Conservation (phyloP, 2,797 vertebrate genomes). For the Anniella stebbinsi region DNA sequence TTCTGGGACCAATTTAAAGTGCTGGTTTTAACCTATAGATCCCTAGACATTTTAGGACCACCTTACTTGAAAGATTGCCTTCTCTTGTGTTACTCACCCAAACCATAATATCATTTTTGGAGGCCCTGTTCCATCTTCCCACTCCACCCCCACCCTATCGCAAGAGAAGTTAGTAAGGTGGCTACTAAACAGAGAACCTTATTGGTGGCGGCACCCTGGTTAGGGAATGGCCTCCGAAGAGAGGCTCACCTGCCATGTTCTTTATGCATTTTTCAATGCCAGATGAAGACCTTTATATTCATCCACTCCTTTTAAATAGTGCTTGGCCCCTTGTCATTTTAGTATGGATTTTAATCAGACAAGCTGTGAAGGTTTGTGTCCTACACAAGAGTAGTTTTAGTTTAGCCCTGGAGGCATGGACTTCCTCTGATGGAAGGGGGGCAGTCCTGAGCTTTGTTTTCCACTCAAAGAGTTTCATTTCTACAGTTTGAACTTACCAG, state of each 20-base stretch:
- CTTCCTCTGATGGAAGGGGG: no score
- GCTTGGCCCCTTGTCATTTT: neutral
- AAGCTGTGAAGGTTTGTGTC: no score
- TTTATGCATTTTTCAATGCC: neutral
- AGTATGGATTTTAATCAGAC: neutral
- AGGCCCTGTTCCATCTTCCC: fast-evolving
- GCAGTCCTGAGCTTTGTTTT: no score
- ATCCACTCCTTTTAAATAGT: neutral
- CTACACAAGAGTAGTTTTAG: no score
- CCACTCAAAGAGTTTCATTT: no score
- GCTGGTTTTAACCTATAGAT: neutral
- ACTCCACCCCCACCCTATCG: no score
- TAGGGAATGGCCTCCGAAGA: neutral
- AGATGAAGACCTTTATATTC: neutral
- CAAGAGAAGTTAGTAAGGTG: neutral
- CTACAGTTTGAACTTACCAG: no score
- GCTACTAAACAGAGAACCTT: neutral
- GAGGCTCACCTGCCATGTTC: neutral
- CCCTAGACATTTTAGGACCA: neutral
- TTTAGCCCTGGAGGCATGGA: no score
- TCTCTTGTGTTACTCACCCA: neutral
- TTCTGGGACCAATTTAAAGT: neutral
- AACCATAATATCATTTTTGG: neutral
- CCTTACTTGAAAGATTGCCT: neutral
- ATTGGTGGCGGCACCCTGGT: neutral